These are phyloP conservation scores for Scomber japonicus DNA, from an alignment of 2,113 vertebrate genomes.

Conservation along the genomic window DNA sequence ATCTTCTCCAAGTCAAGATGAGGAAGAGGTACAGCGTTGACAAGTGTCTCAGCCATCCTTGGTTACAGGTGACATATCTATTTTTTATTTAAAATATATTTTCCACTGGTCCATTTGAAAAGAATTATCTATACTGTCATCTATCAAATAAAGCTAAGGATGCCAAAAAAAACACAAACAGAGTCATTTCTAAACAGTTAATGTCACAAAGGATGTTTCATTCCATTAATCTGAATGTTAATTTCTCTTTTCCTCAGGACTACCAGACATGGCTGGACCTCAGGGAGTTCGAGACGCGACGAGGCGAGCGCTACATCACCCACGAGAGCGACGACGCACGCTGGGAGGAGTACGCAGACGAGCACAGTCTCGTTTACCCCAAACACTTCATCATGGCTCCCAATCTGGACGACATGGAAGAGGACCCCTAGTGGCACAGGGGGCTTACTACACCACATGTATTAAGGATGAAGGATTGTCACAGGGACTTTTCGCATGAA, in stretches of 20 bases:
- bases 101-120: background rate
- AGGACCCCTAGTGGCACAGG: conserved; percentile 89
- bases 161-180: no score
- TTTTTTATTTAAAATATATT: background rate
- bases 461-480: conserved; percentile 20
- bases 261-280: conserved; percentile 99
- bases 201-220: no score
- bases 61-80: conserved; percentile 91
- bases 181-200: no score
- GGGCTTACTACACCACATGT: conserved; percentile 27
- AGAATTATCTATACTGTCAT: no score
- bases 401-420: conserved; percentile 98
- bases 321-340: conserved; percentile 97
- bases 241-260: conserved; percentile 83
- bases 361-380: conserved; percentile 91
- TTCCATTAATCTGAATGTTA: background rate
- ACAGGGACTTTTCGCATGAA: conserved; percentile 54
- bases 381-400: conserved; percentile 99
- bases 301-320: conserved; percentile 97
- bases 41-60: conserved; percentile 98
- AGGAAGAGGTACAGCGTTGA: conserved; percentile 98
- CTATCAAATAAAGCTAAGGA: no score
- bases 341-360: conserved; percentile 94
- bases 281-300: conserved; percentile 96
- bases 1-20: conserved; percentile 99